Conservation (phyloP, 2,797 vertebrate species). For the Tenualosa ilisha region DNA sequence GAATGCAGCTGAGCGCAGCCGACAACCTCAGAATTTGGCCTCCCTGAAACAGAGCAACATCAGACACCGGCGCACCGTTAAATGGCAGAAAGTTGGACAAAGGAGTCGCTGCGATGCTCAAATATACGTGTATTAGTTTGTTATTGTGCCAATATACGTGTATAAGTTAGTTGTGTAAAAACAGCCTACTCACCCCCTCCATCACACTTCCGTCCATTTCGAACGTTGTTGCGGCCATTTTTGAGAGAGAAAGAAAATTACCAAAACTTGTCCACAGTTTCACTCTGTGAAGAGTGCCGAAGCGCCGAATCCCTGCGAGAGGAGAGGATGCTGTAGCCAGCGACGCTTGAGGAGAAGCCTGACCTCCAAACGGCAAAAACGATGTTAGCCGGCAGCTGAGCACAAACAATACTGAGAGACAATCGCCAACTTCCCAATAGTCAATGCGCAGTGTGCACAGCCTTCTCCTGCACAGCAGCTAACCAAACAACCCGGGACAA, state of each 20-base stretch:
- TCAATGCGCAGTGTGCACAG: constrained; percentile 12
- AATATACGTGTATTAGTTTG: not conserved
- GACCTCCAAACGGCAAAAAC: constrained; percentile 30
- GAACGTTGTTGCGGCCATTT: constrained; percentile 67
- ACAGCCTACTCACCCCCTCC: constrained; percentile 88
- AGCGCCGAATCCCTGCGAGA: not conserved
- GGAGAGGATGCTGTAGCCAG: not conserved
- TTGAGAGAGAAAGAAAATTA: constrained; percentile 43
- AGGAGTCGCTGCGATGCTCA: too few species aligned
- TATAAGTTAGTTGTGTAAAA: not conserved
- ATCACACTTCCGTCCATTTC: constrained; percentile 91
- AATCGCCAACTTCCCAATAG: constrained; percentile 50
- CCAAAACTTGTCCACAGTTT: constrained; percentile 29
- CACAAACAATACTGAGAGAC: constrained; percentile 53
- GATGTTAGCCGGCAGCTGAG: constrained; percentile 40
- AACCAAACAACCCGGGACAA: not conserved
- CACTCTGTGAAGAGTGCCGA: not conserved
- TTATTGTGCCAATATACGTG: not conserved
- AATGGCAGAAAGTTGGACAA: not conserved
- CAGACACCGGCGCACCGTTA: not conserved
- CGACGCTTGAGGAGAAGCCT: constrained; percentile 40
- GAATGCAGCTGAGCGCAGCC: constrained; percentile 88
- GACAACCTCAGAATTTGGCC: constrained; percentile 91
- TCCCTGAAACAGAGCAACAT: constrained; percentile 72
- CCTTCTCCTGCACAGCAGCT: not conserved